These are phyloP conservation scores for Craniophora ligustri DNA, from an alignment of 2,888 invertebrate species.

Conservation along the genomic window DNA sequence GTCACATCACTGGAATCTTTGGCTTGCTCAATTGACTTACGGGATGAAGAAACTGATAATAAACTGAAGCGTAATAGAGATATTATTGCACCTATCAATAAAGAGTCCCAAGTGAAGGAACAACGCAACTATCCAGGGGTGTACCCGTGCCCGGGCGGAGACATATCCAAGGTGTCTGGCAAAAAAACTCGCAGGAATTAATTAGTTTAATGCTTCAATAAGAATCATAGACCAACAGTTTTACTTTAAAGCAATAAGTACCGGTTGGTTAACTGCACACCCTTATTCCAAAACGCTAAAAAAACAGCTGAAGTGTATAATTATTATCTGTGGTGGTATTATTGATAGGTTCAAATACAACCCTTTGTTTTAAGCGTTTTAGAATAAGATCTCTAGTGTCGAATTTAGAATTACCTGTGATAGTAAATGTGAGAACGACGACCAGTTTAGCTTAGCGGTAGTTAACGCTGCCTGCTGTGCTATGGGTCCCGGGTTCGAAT, in stretches of 20 bases:
- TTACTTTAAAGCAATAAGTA: background rate
- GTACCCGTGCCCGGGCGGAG: conserved; percentile 73
- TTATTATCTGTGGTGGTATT: no score
- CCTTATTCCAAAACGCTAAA: background rate
- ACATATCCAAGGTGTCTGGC: conserved; percentile 53
- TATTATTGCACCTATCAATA: conserved; percentile 65
- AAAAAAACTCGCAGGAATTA: conserved; percentile 36
- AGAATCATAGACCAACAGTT: no score
- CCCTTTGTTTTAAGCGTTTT: no score
- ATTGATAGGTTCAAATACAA: no score
- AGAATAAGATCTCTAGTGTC: background rate
- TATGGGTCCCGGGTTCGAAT: no score
- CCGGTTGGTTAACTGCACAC: no score
- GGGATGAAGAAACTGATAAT: conserved; percentile 62
- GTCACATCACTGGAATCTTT: conserved; percentile 89
- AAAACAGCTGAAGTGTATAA: background rate
- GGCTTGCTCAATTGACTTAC: conserved; percentile 74
- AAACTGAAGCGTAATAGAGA: conserved; percentile 70
- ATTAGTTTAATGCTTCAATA: background rate
- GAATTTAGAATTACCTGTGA: background rate
- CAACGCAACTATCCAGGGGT: conserved; percentile 69
- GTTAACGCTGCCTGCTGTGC: no score
- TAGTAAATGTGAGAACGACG: no score
- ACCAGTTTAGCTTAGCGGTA: no score
- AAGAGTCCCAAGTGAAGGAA: conserved; percentile 79